A percentile compares a stretch with the other conserved stretches of the same genome.
Conservation (phyloP, 2,113 vertebrate genomes). For the Scartelaos histophorus region DNA sequence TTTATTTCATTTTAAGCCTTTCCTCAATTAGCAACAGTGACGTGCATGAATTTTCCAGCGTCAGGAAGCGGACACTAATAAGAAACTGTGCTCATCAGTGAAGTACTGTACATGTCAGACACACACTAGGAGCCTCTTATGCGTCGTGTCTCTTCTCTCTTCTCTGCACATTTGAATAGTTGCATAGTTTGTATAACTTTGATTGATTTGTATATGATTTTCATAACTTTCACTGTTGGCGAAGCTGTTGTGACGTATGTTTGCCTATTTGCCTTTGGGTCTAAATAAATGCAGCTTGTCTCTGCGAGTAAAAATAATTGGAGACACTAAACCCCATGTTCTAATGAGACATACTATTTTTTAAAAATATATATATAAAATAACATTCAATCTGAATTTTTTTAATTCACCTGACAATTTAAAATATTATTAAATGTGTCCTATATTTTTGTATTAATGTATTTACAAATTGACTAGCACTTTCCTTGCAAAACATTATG, state of each 20-base stretch:
- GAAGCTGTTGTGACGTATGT: not conserved
- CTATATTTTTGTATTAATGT: too few relatives aligned
- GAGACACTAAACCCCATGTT: too few relatives aligned
- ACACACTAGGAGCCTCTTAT: not conserved
- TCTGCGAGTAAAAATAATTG: not conserved
- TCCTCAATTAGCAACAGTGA: constrained; percentile 4
- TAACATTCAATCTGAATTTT: too few relatives aligned
- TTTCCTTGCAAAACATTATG: too few relatives aligned
- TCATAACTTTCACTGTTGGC: not conserved
- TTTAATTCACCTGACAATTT: too few relatives aligned
- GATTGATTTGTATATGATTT: not conserved
- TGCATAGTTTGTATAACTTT: not conserved
- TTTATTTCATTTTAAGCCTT: constrained; percentile 9
- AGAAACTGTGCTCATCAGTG: not conserved
- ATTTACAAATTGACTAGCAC: too few relatives aligned
- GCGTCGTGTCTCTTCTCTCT: not conserved
- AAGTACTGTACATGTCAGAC: not conserved
- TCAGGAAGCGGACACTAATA: not conserved
- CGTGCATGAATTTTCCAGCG: not conserved
- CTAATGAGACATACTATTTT: too few relatives aligned
- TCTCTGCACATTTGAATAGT: not conserved
- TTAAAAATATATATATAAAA: too few relatives aligned
- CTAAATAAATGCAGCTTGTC: not conserved
- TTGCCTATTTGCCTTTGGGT: not conserved
- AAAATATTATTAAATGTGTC: too few relatives aligned